phyloP scores from a whole-genome alignment of 2,113 vertebrate species.

The Seriola rivoliana region DNA sequence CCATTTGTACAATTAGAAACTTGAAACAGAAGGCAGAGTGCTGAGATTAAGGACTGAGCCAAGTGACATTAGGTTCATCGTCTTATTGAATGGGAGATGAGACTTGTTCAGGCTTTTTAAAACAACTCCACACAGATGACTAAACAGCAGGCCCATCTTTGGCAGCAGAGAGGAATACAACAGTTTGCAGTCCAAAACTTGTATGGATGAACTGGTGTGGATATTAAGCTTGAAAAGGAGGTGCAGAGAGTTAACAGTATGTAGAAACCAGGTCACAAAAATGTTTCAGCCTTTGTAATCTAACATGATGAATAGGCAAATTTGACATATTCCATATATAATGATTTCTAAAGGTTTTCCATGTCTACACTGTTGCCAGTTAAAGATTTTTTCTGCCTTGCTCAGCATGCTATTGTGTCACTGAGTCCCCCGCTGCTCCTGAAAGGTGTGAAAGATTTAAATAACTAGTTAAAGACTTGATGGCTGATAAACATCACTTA shows the following conservation, averaged over 20 bases:
- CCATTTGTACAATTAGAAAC: slow-evolving; percentile 33
- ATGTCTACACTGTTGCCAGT: slow-evolving; percentile 4
- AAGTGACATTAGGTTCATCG: slow-evolving; percentile 30
- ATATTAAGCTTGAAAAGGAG: neutral
- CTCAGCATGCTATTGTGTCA: slow-evolving; percentile 34
- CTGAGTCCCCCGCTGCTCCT: slow-evolving; percentile 14
- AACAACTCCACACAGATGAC: slow-evolving; percentile 10
- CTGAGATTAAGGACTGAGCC: slow-evolving; percentile 26
- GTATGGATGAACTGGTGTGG: neutral
- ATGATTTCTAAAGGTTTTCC: slow-evolving; percentile 36
- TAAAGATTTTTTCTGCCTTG: slow-evolving; percentile 7
- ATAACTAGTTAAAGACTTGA: slow-evolving; percentile 6
- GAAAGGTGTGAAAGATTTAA: slow-evolving; percentile 45
- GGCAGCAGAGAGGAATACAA: slow-evolving; percentile 6
- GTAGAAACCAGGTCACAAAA: neutral
- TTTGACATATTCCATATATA: slow-evolving; percentile 16
- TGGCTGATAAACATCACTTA: slow-evolving; percentile 8
- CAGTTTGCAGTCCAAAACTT: slow-evolving; percentile 10
- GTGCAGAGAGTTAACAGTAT: neutral
- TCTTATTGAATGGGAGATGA: slow-evolving; percentile 41
- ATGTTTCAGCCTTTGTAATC: neutral
- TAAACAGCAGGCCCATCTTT: neutral
- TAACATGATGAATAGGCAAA: slow-evolving; percentile 16
- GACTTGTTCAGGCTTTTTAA: slow-evolving; percentile 24
- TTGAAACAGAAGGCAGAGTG: slow-evolving; percentile 27